These are phyloP conservation scores for Catocala nupta DNA, from an alignment of 2,888 invertebrate species.

Conservation along the genomic window DNA sequence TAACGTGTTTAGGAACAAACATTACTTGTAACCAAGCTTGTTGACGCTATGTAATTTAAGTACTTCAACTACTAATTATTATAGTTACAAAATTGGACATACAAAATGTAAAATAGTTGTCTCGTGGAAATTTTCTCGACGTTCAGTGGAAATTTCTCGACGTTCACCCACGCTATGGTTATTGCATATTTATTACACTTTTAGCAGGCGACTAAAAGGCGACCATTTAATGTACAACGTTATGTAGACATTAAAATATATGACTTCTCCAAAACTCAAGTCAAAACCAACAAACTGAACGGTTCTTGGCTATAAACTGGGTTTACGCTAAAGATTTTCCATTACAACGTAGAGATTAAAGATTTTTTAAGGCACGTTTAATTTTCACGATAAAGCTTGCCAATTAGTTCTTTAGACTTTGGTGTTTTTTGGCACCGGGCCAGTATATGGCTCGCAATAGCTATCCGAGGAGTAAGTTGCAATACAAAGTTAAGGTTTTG, in stretches of 20 bases:
- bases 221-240: neutral
- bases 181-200: too few relatives aligned
- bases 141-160: too few relatives aligned
- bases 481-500: constrained; percentile 23
- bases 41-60: constrained; percentile 9
- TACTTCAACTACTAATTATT: too few relatives aligned
- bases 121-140: too few relatives aligned
- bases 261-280: constrained; percentile 19
- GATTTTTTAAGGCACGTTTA: constrained; percentile 57
- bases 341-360: constrained; percentile 43
- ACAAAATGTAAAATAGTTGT: too few relatives aligned
- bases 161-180: too few relatives aligned
- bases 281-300: constrained; percentile 24
- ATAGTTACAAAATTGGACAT: too few relatives aligned
- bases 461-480: constrained; percentile 29
- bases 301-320: constrained; percentile 28
- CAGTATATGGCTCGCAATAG: constrained; percentile 39
- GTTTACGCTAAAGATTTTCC: constrained; percentile 34
- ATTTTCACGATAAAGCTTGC: constrained; percentile 58
- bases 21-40: constrained; percentile 15
- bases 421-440: constrained; percentile 55
- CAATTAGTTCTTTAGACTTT: constrained; percentile 59
- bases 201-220: neutral
- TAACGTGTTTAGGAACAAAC: constrained; percentile 17
- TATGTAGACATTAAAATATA: too few relatives aligned